Conservation (phyloP, 1,140 invertebrate species). For the Trichomalopsis sarcophagae region DNA sequence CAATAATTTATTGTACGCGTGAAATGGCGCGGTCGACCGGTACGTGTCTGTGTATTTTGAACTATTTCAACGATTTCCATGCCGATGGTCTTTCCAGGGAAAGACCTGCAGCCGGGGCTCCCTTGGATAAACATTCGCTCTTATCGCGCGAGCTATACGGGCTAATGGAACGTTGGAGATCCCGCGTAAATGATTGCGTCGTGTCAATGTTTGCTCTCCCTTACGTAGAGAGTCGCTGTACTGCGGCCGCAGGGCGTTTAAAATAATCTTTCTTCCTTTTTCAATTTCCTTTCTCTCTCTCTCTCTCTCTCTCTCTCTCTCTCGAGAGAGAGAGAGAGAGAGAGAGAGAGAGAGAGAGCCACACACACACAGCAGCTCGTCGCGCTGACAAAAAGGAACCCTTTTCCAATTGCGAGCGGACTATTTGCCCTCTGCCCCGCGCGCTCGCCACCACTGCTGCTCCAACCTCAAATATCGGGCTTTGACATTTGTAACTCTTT, state of each 20-base stretch:
- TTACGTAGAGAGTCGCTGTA: constrained; percentile 43
- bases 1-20: background rate
- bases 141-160: constrained; percentile 50
- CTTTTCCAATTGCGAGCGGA: constrained; percentile 16
- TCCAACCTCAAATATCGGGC: constrained; percentile 52
- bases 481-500: constrained; percentile 30
- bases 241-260: constrained; percentile 38
- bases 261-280: constrained; percentile 43
- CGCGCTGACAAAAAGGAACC: constrained; percentile 11
- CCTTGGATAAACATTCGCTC: constrained; percentile 50
- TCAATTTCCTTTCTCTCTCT: constrained; percentile 32
- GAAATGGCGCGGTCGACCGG: background rate
- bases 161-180: constrained; percentile 58
- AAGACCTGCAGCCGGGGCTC: constrained; percentile 33
- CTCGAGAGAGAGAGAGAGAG: too few relatives aligned
- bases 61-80: constrained; percentile 36
- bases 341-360: too few relatives aligned
- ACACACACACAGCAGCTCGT: constrained; percentile 48
- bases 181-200: constrained; percentile 56
- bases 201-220: constrained; percentile 60
- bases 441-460: background rate
- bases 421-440: constrained; percentile 27
- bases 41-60: background rate
- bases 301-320: background rate
- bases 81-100: constrained; percentile 25